Conservation (phyloP, 2,113 vertebrate genomes). For the Colius striatus region DNA sequence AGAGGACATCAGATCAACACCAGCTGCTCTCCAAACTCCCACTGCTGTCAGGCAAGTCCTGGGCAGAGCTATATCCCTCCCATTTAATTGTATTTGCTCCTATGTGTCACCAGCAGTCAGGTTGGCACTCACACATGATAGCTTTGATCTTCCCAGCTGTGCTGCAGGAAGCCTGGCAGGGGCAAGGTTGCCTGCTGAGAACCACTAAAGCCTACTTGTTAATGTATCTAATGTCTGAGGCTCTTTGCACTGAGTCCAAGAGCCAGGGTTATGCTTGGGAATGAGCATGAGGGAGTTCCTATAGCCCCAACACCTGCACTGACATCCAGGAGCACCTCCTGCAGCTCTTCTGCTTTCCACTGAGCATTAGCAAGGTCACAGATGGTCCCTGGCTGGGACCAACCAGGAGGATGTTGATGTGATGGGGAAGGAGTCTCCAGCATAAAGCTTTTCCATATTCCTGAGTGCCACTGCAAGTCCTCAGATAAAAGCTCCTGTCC, state of each 20-base stretch:
- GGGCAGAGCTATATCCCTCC: not conserved
- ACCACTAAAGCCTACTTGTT: slow-evolving; percentile 34
- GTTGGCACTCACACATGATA: not conserved
- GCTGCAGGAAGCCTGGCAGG: not conserved
- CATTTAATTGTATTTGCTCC: not conserved
- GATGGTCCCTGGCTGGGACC: not conserved
- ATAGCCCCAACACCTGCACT: rapidly evolving
- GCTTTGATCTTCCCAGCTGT: slow-evolving; percentile 12
- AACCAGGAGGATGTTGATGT: not conserved
- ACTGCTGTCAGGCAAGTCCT: not conserved
- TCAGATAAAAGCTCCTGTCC: not conserved
- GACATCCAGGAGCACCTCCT: not conserved
- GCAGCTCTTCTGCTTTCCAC: not conserved
- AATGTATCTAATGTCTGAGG: not conserved
- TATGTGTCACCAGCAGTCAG: not conserved
- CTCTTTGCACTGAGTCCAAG: not conserved
- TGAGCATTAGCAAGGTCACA: not conserved
- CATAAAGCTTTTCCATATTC: not conserved
- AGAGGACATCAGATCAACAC: not conserved
- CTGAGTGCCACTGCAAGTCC: not conserved
- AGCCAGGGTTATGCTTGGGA: not conserved
- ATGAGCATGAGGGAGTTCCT: not conserved
- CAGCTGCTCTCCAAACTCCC: not conserved
- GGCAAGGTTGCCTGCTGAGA: slow-evolving; percentile 6
- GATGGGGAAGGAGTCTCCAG: not conserved